These are phyloP conservation scores for Trichopoda pennipes DNA, from an alignment of 2,888 invertebrate genomes.

Conservation along the genomic window DNA sequence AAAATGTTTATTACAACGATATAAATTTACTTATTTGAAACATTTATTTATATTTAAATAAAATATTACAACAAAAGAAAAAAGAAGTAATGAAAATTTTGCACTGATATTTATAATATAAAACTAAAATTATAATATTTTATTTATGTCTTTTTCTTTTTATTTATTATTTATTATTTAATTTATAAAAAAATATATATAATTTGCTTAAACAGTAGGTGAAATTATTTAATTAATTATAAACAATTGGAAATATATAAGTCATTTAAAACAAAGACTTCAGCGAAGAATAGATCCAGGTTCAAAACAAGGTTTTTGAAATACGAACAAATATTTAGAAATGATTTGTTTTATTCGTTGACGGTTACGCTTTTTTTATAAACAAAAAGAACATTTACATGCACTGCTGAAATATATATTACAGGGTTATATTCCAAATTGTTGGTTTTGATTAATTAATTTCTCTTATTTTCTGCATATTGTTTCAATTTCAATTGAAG, in stretches of 20 bases:
- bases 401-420: no score
- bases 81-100: slow-evolving; percentile 1
- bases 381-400: no score
- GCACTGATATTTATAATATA: slow-evolving; percentile 62
- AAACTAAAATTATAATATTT: slow-evolving; percentile 17
- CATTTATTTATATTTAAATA: slow-evolving; percentile 45
- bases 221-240: slow-evolving; percentile 9
- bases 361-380: no score
- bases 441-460: not conserved
- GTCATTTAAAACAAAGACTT: not conserved
- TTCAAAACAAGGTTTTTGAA: no score
- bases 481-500: no score
- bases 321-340: no score
- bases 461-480: not conserved
- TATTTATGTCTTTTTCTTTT: slow-evolving; percentile 6
- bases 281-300: not conserved
- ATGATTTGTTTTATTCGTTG: no score
- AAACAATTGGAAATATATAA: not conserved
- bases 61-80: slow-evolving; percentile 29
- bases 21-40: slow-evolving; percentile 23
- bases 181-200: slow-evolving; percentile 8
- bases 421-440: not conserved
- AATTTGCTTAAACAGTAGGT: slow-evolving; percentile 24
- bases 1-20: slow-evolving; percentile 48
- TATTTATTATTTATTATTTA: slow-evolving; percentile 20